Percentiles rank a stretch among this genome's conserved stretches.
These are phyloP conservation scores for Berghia stephanieae DNA, from an alignment of 1,140 invertebrate genomes.

Conservation along the genomic window DNA sequence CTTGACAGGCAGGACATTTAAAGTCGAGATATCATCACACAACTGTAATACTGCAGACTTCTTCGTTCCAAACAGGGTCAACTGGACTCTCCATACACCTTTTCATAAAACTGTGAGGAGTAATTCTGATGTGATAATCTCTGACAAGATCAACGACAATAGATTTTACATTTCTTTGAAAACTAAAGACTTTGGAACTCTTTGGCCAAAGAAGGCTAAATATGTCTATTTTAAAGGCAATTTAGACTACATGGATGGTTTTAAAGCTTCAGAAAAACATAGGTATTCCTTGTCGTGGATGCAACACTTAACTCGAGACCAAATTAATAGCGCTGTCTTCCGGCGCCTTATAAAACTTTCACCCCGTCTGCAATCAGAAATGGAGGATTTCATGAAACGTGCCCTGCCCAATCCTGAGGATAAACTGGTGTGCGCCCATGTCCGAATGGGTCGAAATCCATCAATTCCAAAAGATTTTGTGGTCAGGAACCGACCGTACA, in stretches of 20 bases:
- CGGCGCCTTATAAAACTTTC: constrained; percentile 22
- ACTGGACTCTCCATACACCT: constrained; percentile 22
- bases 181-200: neutral
- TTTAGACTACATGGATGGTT: constrained; percentile 9
- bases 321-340: constrained; percentile 13
- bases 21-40: constrained; percentile 19
- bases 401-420: neutral
- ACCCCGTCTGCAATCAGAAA: neutral
- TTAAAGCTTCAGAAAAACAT: constrained; percentile 17
- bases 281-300: constrained; percentile 24
- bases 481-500: neutral
- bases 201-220: constrained; percentile 1
- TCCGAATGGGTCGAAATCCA: constrained; percentile 26
- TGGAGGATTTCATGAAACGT: constrained; percentile 5
- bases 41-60: constrained; percentile 28
- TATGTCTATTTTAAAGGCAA: constrained; percentile 29
- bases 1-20: constrained; percentile 30
- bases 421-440: constrained; percentile 34
- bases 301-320: neutral
- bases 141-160: neutral
- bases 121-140: neutral
- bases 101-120: constrained; percentile 5
- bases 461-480: constrained; percentile 1
- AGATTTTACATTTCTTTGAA: neutral
- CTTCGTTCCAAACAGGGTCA: constrained; percentile 26